Conservation (phyloP, 2,113 vertebrate species). For the Emydura subglobosa region DNA sequence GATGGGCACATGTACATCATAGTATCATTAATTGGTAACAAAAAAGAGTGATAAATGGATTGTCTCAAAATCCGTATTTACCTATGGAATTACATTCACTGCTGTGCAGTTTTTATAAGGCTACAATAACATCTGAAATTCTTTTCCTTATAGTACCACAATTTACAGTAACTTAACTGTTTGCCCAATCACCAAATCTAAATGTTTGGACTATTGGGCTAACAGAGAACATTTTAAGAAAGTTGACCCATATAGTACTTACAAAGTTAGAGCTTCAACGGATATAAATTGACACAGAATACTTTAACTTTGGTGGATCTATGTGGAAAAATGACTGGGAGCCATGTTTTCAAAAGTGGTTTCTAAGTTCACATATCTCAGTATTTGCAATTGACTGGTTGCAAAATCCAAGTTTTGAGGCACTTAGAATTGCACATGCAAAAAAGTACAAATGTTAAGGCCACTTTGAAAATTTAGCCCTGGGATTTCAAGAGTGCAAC, state of each 20-base stretch:
- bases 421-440: background rate
- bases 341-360: background rate
- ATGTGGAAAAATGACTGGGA: background rate
- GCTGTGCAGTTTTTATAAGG: background rate
- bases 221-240: background rate
- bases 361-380: background rate
- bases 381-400: background rate
- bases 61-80: background rate
- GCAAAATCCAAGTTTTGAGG: background rate
- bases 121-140: background rate
- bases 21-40: background rate
- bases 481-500: background rate
- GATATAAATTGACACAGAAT: background rate
- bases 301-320: background rate
- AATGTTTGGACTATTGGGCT: background rate
- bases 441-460: background rate
- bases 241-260: background rate
- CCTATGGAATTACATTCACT: background rate
- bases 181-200: background rate
- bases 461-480: background rate
- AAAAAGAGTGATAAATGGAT: background rate
- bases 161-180: background rate
- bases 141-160: background rate
- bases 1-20: background rate
- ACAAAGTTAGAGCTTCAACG: background rate